Base-by-base conservation (phyloP, 2,113 vertebrate genomes). In the Chamaea fasciata region DNA sequence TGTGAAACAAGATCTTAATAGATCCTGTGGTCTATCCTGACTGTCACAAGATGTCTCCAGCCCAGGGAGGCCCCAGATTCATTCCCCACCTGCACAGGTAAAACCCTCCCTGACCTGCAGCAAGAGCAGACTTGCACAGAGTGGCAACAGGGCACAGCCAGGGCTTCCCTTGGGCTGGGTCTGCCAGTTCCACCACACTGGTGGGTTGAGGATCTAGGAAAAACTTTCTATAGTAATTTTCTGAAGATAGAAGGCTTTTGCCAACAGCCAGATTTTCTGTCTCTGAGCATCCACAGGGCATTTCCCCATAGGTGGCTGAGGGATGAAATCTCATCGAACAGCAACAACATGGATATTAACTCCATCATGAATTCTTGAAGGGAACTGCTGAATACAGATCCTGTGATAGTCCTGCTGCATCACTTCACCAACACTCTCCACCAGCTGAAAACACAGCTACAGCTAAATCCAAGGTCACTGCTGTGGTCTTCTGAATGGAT, bases 101-200 rank as follows among this genome's bases (percentile, higher is more conserved):
- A 69, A 95, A 59, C 22, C n/a, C 4, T 1, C 12, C 53, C 84
- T 75, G 60, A 83, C 37, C 41, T 85, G n/a, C 41, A 83, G 87
- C 80, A 78, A 64, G 52, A 50, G 52, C 15, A 83, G 41, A 24
- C 8, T 55, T 2, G 13, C 14, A 22, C 11, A 64, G 22, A 19
- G 2, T 30, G 6, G 1, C 4, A 2, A 4, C 52, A 21, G n/a
- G 41, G 21, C 62, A 91, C 5, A 57, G 13, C 3, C 2, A 78
- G 35, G 31, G 15, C 11, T 90, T 83, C 50, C 30, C 6, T 7
- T 35, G 42, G 53, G 4, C 41, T 82, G 30, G 37, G 15, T 22
- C 49, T 88, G 81, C 77, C 53, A 56, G 37, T 20, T 92, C 22
- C 37, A 18, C 28, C 18, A 12, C 74, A 7, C 2, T 6, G 2